Percentiles rank a stretch among this genome's conserved stretches.
Conservation (phyloP, 2,797 vertebrate genomes). For the Phoxinus dragarum region DNA sequence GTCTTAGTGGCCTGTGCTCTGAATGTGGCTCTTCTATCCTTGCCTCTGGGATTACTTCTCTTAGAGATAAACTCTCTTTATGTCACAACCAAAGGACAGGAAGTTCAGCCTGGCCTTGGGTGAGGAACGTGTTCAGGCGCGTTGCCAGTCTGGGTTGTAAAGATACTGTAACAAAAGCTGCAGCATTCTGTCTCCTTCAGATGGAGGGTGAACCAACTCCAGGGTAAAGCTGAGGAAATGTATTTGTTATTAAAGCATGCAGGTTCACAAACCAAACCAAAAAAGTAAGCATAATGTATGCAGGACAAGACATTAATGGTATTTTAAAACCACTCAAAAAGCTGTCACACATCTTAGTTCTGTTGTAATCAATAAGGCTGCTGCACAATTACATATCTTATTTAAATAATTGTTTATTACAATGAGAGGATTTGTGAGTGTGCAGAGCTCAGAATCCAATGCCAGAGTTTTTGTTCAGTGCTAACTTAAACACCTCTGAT, state of each 20-base stretch:
- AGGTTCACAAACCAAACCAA: background rate
- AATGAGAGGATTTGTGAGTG: background rate
- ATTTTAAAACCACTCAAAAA: background rate
- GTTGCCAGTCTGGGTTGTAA: background rate
- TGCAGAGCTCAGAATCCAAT: background rate
- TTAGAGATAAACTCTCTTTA: slow-evolving; percentile 64
- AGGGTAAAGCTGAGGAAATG: background rate
- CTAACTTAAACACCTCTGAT: background rate
- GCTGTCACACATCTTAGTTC: background rate
- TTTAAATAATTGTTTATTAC: background rate
- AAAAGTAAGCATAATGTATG: background rate
- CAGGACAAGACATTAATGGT: background rate
- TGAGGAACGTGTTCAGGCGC: slow-evolving; percentile 7
- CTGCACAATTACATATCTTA: background rate
- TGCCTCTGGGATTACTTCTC: slow-evolving; percentile 61
- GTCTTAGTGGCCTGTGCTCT: slow-evolving; percentile 43
- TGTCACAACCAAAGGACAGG: slow-evolving; percentile 54
- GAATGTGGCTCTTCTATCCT: slow-evolving; percentile 28
- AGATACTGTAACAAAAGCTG: slow-evolving; percentile 5
- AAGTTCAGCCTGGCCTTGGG: slow-evolving; percentile 53
- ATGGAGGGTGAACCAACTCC: background rate
- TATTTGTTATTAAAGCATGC: background rate
- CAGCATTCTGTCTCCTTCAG: background rate
- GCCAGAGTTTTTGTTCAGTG: background rate
- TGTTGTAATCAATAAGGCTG: background rate